Evolutionary conservation across 2,113 vertebrate species (phyloP).

Genomic region (Mellivora capensis): DNA sequence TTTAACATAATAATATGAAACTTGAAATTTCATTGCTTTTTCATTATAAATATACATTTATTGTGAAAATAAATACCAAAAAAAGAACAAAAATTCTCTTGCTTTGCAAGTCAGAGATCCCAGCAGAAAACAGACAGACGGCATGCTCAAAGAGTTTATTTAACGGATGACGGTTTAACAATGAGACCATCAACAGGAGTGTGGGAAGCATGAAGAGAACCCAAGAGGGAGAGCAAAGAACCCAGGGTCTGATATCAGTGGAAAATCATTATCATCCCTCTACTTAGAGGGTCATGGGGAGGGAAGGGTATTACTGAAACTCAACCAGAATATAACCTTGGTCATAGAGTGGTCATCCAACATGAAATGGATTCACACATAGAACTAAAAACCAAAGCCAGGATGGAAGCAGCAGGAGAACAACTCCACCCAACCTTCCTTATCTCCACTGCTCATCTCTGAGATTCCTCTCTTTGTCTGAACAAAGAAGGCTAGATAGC

Average conservation of each 20-base stretch:
- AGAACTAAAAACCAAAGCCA: not conserved
- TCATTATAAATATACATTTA: not conserved
- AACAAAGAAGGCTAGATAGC: not conserved
- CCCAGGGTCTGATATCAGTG: not conserved
- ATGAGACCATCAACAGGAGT: not conserved
- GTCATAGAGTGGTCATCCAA: not conserved
- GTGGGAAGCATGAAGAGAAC: not conserved
- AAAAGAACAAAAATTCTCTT: not conserved
- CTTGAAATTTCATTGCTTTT: not conserved
- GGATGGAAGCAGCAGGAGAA: not conserved
- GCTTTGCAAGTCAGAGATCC: not conserved
- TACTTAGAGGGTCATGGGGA: not conserved
- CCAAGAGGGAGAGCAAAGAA: not conserved
- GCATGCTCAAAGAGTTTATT: not conserved
- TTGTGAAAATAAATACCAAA: not conserved
- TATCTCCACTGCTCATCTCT: not conserved
- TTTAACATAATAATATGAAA: not conserved
- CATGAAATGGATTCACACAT: not conserved
- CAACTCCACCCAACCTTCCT: not conserved
- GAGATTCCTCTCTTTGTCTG: not conserved
- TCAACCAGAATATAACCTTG: not conserved
- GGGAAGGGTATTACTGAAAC: not conserved
- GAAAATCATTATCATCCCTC: not conserved
- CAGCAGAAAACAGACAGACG: not conserved
- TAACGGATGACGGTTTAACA: not conserved